Evolutionary conservation across 92 coral and sea anemone genomes (phyloP), one percentile per base, ranked within the genome.

Genomic region (Paramuricea clavata): DNA sequence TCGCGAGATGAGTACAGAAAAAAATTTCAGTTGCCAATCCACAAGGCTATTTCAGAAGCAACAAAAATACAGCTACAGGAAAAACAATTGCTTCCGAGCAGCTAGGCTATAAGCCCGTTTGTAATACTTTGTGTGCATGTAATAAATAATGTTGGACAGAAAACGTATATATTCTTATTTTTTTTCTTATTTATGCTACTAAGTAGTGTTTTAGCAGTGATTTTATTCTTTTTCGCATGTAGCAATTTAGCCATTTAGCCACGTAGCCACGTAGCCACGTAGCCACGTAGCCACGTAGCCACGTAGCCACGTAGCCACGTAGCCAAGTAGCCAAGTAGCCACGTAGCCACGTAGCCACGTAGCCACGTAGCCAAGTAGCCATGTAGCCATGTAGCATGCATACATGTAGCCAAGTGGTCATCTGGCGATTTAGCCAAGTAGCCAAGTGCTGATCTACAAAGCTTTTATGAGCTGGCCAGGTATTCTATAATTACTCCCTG

Each of bases 1-100:
- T 21, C 35, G 9, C 27, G 35, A 75, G 81, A 75, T 75, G 81
- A 75, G 62, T 75, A 75, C 81, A 75, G 31, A 41, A 75, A 75
- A 21, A 21, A 75, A 27, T 75, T 75, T 75, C 81, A 47, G 62
- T 34, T 34, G 76, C 76, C 70, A 25, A 11, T 62, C 31, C 68
- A 60, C 32, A 60, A 60, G 30, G 75, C 23, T 10, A 69, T 69
- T 32, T 69, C 75, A 28, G 75, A 32, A 69, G 32, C 75, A 69
- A 69, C 75, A 69, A 69, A 69, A 69, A 30, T 0, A 69, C 42
- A 32, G 75, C 8, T 13, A 34, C 9, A 9, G 12, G 44, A 39
- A 21, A 33, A 33, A 33, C 21, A 39, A 69, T 69, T 69, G 23
- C 75, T 32, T 69, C 75, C 49, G 12, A 11, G 13, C 31, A 60